Conservation (phyloP, 2,888 invertebrate species). For the Ophion ventricosus region DNA sequence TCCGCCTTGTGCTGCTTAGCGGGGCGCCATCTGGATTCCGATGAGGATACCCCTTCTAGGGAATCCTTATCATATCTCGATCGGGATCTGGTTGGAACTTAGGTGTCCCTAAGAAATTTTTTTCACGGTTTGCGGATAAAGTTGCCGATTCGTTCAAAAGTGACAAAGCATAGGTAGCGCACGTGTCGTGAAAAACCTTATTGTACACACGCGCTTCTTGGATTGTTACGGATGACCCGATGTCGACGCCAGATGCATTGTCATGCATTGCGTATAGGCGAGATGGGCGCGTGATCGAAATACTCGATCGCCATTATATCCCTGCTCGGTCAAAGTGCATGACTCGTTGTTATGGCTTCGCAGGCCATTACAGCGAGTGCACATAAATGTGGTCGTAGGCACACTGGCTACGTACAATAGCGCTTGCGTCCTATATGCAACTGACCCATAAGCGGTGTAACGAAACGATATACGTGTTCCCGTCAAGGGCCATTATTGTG, state of each 20-base stretch:
- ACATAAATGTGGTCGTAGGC: neutral
- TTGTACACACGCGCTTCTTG: neutral
- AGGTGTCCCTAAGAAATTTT: no score
- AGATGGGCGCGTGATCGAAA: constrained; percentile 50
- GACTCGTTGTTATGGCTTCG: constrained; percentile 44
- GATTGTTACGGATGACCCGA: neutral
- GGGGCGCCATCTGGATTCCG: no score
- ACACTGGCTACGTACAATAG: neutral
- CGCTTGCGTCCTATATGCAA: neutral
- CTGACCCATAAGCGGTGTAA: constrained; percentile 7
- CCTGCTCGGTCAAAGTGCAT: constrained; percentile 49
- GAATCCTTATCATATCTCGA: no score
- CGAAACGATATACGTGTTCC: neutral
- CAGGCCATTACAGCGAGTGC: constrained; percentile 34
- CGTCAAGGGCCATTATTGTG: constrained; percentile 1
- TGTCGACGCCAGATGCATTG: constrained; percentile 29
- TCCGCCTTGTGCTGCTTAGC: no score
- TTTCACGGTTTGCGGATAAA: neutral
- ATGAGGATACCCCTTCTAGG: no score
- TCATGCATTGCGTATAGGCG: constrained; percentile 26
- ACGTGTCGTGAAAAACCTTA: neutral
- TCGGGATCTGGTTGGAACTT: no score
- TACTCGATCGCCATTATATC: constrained; percentile 19
- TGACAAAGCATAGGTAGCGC: neutral
- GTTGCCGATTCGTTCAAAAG: neutral